Evolutionary conservation across 2,888 invertebrate species (phyloP).

Genomic region (Polia nebulosa): DNA sequence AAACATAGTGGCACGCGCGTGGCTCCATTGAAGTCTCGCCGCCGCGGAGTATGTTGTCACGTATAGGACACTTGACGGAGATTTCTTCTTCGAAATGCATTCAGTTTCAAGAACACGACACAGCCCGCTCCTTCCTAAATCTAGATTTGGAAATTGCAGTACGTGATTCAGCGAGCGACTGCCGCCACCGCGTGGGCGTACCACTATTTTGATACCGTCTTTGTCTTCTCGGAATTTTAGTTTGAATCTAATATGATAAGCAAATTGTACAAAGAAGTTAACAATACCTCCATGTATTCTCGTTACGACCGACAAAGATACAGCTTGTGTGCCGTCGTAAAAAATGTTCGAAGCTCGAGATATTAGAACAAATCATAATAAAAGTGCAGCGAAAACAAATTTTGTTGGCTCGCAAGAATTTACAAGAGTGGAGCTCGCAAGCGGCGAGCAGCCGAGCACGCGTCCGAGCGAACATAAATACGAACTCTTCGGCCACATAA

Average conservation of each 20-base stretch:
- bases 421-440: slow-evolving; percentile 78
- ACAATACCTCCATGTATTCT: slow-evolving; percentile 57
- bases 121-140: slow-evolving; percentile 79
- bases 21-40: slow-evolving; percentile 80
- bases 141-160: slow-evolving; percentile 84
- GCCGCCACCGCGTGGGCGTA: slow-evolving; percentile 74
- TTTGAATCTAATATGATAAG: slow-evolving; percentile 70
- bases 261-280: slow-evolving; percentile 65
- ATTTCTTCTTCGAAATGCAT: slow-evolving; percentile 83
- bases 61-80: slow-evolving; percentile 76
- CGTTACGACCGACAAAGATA: slow-evolving; percentile 53
- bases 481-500: slow-evolving; percentile 79
- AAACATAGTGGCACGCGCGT: slow-evolving; percentile 74
- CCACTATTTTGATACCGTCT: slow-evolving; percentile 70
- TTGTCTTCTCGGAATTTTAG: slow-evolving; percentile 71
- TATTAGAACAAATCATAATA: slow-evolving; percentile 70
- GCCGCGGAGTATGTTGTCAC: slow-evolving; percentile 76
- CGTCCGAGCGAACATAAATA: slow-evolving; percentile 81
- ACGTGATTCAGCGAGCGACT: slow-evolving; percentile 77
- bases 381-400: slow-evolving; percentile 75
- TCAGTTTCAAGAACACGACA: slow-evolving; percentile 79
- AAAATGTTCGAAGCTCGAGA: slow-evolving; percentile 55
- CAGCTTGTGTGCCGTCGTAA: slow-evolving; percentile 54
- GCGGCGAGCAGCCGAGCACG: slow-evolving; percentile 80
- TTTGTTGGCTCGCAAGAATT: slow-evolving; percentile 76